Percentiles rank a stretch among this genome's conserved stretches.
phyloP scores from a whole-genome alignment of 2,797 vertebrate species.

The Sandelia bainsii region DNA sequence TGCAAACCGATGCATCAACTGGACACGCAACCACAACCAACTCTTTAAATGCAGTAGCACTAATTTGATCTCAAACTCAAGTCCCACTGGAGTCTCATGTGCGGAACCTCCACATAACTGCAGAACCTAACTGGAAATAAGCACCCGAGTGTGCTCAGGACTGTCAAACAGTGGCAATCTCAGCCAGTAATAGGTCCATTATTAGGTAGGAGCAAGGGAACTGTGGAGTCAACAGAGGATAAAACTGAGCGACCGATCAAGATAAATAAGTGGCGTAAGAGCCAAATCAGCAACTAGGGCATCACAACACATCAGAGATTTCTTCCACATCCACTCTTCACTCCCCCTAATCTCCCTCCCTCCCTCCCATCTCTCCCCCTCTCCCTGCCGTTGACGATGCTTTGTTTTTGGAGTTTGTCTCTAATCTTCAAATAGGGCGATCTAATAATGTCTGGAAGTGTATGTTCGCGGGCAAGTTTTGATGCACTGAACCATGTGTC shows the following conservation, averaged over 20 bases:
- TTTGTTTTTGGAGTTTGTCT: slow-evolving; percentile 73
- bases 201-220: slow-evolving; percentile 61
- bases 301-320: slow-evolving; percentile 72
- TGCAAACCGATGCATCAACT: neutral
- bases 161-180: slow-evolving; percentile 62
- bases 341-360: neutral
- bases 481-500: slow-evolving; percentile 42
- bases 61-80: slow-evolving; percentile 29
- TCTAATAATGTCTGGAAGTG: slow-evolving; percentile 68
- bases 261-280: slow-evolving; percentile 81
- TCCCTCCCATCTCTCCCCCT: slow-evolving; percentile 6
- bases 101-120: slow-evolving; percentile 23
- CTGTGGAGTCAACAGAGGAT: slow-evolving; percentile 62
- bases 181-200: slow-evolving; percentile 74
- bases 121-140: slow-evolving; percentile 39
- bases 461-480: slow-evolving; percentile 38
- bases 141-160: slow-evolving; percentile 47
- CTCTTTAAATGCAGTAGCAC: slow-evolving; percentile 22
- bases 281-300: slow-evolving; percentile 74
- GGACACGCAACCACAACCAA: slow-evolving; percentile 2
- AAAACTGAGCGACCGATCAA: slow-evolving; percentile 61
- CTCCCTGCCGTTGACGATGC: slow-evolving; percentile 74
- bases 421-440: slow-evolving; percentile 74
- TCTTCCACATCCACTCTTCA: neutral
- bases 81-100: slow-evolving; percentile 29